Evolutionary conservation across 2,113 vertebrate species (phyloP), one percentile per base, ranked within the genome.

Genomic region (Perca fluviatilis): DNA sequence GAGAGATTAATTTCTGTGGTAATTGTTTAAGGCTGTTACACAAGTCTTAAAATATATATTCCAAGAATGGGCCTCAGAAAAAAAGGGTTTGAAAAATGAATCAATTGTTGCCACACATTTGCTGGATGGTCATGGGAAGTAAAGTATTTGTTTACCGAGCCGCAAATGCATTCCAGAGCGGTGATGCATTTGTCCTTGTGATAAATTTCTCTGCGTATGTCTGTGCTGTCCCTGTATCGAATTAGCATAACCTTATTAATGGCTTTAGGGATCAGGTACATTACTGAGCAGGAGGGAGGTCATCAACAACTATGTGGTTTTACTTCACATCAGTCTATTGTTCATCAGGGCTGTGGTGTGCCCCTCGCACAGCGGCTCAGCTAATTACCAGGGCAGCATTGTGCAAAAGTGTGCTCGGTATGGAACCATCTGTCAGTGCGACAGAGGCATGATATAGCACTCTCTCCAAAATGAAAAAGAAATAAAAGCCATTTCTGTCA

Each of bases 191-290:
- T 79, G 40, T 82, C 84, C 79, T 86, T 30, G 60, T 86, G 87
- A 88, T 90, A n/a, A 81, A 86, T 92, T 83, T 87, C 70, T 61
- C 40, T 23, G 73, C 6, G 67, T 69, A 62, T 47, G 76, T 77
- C 79, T 84, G 36, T 58, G 77, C 82, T 80, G 80, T 86, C 72
- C 68, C 49, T 54, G 51, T 68, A 85, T 82, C 30, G 40, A 84
- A 91, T 93, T 90, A 86, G 79, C 90, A 91, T 92, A 88, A 84
- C 68, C 84, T 82, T 88, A 87, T 93, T 88, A 92, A 91, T 88
- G 80, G 75, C 82, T 87, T 85, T 66, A 30, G 88, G 79, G 88
- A 86, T 91, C 80, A 83, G 91, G 83, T 91, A 83, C 84, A 79
- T 86, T 82, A 83, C 88, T 56, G 85, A 88, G 80, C 79, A 83